phyloP scores from a whole-genome alignment of 1,140 invertebrate species.

The Drosophila nikananu region DNA sequence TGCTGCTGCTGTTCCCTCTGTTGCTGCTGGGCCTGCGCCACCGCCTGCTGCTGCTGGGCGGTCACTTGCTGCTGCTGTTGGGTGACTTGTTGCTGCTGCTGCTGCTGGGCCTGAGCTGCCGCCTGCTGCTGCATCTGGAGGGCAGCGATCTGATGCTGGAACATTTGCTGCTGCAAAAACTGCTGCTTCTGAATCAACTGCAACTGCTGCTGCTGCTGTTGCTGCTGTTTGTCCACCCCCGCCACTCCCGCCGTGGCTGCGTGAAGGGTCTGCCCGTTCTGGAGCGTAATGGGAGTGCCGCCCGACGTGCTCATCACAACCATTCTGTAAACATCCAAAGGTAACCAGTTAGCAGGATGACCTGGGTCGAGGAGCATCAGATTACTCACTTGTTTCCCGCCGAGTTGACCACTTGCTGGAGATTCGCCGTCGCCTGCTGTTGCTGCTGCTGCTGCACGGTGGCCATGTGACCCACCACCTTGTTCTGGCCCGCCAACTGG shows the following conservation, averaged over 20 bases:
- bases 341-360: background rate
- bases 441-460: constrained; percentile 67
- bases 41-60: constrained; percentile 59
- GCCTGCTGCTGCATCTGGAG: constrained; percentile 78
- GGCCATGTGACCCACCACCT: constrained; percentile 51
- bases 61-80: constrained; percentile 61
- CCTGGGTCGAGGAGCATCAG: background rate
- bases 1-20: constrained; percentile 81
- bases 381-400: constrained; percentile 77
- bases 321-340: constrained; percentile 64
- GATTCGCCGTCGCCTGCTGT: constrained; percentile 77
- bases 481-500: constrained; percentile 86
- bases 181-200: constrained; percentile 76
- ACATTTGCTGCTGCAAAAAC: constrained; percentile 68
- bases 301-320: constrained; percentile 84
- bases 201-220: constrained; percentile 54
- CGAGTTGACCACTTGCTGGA: constrained; percentile 85
- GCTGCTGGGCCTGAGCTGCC: constrained; percentile 56
- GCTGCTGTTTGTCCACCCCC: constrained; percentile 68
- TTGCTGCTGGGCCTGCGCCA: constrained; percentile 83
- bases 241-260: constrained; percentile 38
- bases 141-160: constrained; percentile 77
- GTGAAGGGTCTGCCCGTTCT: constrained; percentile 79
- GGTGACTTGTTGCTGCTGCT: constrained; percentile 70
- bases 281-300: constrained; percentile 80